Evolutionary conservation across 1,140 invertebrate species (phyloP).

Genomic region (Bombyx mandarina): DNA sequence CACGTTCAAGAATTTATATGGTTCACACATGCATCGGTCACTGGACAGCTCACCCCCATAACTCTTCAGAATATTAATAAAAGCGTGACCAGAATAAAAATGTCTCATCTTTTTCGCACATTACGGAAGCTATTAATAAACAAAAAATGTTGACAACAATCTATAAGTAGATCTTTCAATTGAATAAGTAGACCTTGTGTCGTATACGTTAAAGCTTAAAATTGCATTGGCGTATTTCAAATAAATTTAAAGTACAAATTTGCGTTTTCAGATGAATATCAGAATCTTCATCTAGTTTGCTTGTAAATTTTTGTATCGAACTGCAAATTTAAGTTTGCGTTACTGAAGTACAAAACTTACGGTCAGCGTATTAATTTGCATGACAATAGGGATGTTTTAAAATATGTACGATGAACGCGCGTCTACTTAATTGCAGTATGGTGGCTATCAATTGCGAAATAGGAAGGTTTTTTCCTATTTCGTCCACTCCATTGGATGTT

Average conservation of each 20-base stretch:
- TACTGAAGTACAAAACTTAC: no score
- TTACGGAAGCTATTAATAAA: constrained; percentile 28
- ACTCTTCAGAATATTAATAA: constrained; percentile 30
- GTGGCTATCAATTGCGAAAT: constrained; percentile 60
- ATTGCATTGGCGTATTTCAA: neutral
- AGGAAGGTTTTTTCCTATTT: constrained; percentile 39
- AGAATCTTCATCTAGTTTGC: no score
- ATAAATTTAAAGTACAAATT: no score
- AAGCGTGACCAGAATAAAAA: constrained; percentile 29
- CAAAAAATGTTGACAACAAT: neutral
- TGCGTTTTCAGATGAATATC: no score
- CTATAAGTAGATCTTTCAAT: neutral
- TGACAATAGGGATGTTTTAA: constrained; percentile 58
- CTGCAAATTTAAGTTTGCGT: no score
- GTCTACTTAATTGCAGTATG: constrained; percentile 53
- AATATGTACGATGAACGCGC: constrained; percentile 43
- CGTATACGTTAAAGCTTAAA: constrained; percentile 6
- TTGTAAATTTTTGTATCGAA: no score
- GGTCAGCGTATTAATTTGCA: constrained; percentile 65
- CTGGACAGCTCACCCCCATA: constrained; percentile 31
- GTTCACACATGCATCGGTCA: constrained; percentile 16
- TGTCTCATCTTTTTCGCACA: constrained; percentile 26
- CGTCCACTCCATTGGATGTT: constrained; percentile 52
- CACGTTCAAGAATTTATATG: no score
- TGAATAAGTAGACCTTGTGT: constrained; percentile 6